Evolutionary conservation across 2,113 vertebrate species (phyloP).

Genomic region (Maccullochella peelii): DNA sequence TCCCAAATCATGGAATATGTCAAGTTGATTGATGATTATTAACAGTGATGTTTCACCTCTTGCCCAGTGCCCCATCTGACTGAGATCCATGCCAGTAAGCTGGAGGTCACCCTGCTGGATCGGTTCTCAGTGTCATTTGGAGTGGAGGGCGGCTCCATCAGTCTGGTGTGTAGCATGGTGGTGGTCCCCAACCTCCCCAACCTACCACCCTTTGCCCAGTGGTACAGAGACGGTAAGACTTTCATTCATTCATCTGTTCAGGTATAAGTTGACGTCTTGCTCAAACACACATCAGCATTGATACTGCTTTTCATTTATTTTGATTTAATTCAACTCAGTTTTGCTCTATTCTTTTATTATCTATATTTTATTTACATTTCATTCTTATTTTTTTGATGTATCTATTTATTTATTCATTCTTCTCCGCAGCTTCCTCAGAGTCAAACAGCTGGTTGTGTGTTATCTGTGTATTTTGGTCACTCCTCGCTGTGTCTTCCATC

Average conservation of each 20-base stretch:
- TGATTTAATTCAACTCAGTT: background rate
- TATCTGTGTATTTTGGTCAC: background rate
- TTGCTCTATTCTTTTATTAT: background rate
- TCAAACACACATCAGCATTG: background rate
- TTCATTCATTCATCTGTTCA: background rate
- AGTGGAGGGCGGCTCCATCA: constrained; percentile 90
- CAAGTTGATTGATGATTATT: background rate
- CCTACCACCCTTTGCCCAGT: constrained; percentile 89
- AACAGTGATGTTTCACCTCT: background rate
- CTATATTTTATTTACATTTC: too few relatives aligned
- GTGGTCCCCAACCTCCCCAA: constrained; percentile 92
- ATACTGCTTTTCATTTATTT: background rate
- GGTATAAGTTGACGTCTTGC: background rate
- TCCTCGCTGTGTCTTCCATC: background rate
- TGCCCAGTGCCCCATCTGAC: constrained; percentile 86
- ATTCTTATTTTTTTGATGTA: background rate
- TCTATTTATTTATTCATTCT: background rate
- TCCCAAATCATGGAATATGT: background rate
- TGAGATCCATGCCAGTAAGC: constrained; percentile 88
- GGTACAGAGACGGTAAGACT: constrained; percentile 94
- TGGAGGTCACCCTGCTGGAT: constrained; percentile 92
- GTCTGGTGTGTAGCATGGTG: constrained; percentile 89
- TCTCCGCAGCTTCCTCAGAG: background rate
- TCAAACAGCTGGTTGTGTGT: background rate
- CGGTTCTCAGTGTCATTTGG: constrained; percentile 92